A percentile compares a stretch with the other conserved stretches of the same genome.
Conservation (phyloP, 2,797 vertebrate genomes). For the Falco naumanni region DNA sequence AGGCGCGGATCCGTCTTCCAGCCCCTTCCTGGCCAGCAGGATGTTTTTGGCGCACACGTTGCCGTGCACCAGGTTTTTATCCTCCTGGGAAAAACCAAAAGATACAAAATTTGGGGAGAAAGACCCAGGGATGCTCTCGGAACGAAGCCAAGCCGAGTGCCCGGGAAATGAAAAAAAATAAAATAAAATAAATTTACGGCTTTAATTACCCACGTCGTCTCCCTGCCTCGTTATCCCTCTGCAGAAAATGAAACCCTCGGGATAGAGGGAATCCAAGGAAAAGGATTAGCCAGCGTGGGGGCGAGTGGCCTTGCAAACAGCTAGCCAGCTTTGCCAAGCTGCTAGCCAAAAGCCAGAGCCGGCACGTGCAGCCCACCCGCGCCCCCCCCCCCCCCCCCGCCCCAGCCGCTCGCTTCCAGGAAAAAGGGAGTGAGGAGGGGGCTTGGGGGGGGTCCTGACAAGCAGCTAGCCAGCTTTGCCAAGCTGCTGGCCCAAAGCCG, state of each 20-base stretch:
- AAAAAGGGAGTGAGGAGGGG: not conserved
- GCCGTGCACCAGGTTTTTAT: constrained; percentile 88
- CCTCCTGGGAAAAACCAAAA: constrained; percentile 78
- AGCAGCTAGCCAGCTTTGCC: too few species aligned
- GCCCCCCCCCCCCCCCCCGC: too few species aligned
- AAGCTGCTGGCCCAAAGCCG: too few species aligned
- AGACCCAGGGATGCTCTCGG: too few species aligned
- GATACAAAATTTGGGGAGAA: not conserved
- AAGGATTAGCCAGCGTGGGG: not conserved
- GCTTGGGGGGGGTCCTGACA: not conserved
- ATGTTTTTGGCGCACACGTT: constrained; percentile 94
- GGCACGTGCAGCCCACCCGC: rapidly evolving
- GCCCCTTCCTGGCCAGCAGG: constrained; percentile 86
- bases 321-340: not conserved
- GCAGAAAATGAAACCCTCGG: not conserved
- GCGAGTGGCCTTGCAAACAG: not conserved
- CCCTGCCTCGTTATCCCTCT: not conserved
- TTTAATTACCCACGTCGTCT: not conserved
- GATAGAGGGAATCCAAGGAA: too few species aligned
- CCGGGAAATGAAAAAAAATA: too few species aligned
- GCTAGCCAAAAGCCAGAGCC: not conserved
- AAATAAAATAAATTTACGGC: too few species aligned
- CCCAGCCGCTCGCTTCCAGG: not conserved
- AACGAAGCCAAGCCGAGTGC: not conserved
- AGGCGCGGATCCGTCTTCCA: constrained; percentile 82